Evolutionary conservation across 2,797 vertebrate species (phyloP), one percentile per base, ranked within the genome.

Genomic region (Discoglossus pictus): DNA sequence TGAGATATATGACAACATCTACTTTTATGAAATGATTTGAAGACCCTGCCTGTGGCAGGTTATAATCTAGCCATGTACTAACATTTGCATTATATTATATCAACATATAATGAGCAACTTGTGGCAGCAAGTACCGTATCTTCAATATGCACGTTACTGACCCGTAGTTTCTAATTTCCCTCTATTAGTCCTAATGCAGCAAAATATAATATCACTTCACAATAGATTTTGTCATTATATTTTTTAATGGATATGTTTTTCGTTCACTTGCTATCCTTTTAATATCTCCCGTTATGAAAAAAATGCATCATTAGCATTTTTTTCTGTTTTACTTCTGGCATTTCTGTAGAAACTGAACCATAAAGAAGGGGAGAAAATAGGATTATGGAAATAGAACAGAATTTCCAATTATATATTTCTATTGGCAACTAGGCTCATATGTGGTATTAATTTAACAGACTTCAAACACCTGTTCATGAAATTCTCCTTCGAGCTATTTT

Each of bases 391-490:
- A 71, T 71, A 71, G 61, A 71, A 71, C 60, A 50, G 44, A 63
- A 70, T 64, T 70, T 71, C 68, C 68, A 71, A 71, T 64, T 71
- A 64, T 71, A 71, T 36, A 64, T 71, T 71, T 71, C 53, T 71
- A 64, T 71, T 71, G 68, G 61, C 68, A 71, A 64, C 35, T 17
- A 56, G 43, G 52, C 61, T 42, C 51, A 71, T 71, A 71, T 71
- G 68, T 71, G 44, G 43, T 71, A 64, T 71, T 71, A 63, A 64
- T 56, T 64, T 64, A 64, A 52, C 68, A 71, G 68, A 71, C 68
- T 71, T 71, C 52, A 71, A 71, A 71, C 68, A 64, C 68, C 68
- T 71, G 60, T 71, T 71, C 61, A 40, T 64, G 44, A 64, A 34
- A 42, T 59, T 63, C 58, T 54, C 60, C 68, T 64, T 58, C 53